These are phyloP conservation scores for Macrobrachium rosenbergii DNA, from an alignment of 1,140 invertebrate genomes.

Conservation along the genomic window DNA sequence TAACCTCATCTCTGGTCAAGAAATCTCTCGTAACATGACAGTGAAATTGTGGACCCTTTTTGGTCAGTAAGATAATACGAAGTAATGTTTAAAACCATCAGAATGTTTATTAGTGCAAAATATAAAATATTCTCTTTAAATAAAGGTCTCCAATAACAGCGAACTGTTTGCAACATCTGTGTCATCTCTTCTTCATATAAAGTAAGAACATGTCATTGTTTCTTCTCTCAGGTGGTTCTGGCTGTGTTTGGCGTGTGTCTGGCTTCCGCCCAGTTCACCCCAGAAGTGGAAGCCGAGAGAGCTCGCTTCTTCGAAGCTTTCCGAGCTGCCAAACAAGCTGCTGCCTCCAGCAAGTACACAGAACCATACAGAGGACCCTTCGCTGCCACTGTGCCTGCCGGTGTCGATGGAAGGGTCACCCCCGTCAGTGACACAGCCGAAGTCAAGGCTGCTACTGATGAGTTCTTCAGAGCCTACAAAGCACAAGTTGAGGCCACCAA, in stretches of 20 bases:
- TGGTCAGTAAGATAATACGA: too few relatives aligned
- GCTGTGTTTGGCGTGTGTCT: background rate
- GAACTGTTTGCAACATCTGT: too few relatives aligned
- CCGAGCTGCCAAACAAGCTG: background rate
- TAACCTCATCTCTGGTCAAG: too few relatives aligned
- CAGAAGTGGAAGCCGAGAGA: background rate
- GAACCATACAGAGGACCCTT: background rate
- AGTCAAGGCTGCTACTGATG: background rate
- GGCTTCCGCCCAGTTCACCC: background rate
- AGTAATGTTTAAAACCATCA: too few relatives aligned
- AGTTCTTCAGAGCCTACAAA: constrained; percentile 2
- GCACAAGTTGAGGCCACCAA: background rate
- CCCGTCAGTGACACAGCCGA: background rate
- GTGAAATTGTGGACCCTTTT: too few relatives aligned
- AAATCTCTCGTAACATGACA: too few relatives aligned
- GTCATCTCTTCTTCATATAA: too few relatives aligned
- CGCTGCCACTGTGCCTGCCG: background rate
- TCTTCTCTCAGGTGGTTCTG: background rate
- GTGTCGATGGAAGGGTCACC: background rate
- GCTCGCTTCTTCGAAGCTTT: background rate
- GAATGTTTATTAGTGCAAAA: too few relatives aligned
- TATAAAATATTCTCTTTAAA: too few relatives aligned
- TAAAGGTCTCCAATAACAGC: too few relatives aligned
- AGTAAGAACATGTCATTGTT: too few relatives aligned
- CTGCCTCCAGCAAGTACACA: background rate